phyloP scores from a whole-genome alignment of 1,140 invertebrate genomes.

The Heliconius eleuchia region DNA sequence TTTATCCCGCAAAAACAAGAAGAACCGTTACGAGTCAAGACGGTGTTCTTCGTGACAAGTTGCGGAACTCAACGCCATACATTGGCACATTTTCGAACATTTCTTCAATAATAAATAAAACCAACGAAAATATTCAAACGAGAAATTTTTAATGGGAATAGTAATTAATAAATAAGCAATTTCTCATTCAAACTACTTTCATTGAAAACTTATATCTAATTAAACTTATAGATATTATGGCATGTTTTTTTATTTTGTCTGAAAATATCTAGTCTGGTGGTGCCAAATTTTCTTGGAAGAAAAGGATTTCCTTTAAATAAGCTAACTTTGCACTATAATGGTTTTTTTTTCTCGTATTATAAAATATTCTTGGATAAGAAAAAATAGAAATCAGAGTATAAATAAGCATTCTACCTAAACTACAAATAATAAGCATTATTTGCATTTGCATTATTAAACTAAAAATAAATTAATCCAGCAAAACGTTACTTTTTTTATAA shows the following conservation, averaged over 20 bases:
- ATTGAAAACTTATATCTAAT: conserved; percentile 55
- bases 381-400: not conserved
- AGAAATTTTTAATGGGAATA: conserved; percentile 54
- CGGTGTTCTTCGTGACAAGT: no score
- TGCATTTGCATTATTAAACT: not conserved
- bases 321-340: no score
- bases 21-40: no score
- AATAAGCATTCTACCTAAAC: not conserved
- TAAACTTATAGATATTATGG: conserved; percentile 75
- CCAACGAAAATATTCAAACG: conserved; percentile 74
- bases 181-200: conserved; percentile 77
- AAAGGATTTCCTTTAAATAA: not conserved
- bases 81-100: conserved; percentile 37
- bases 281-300: not conserved
- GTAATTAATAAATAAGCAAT: conserved; percentile 50
- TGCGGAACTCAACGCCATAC: conserved; percentile 7
- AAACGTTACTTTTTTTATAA: conserved; percentile 16
- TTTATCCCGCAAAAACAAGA: no score
- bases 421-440: not conserved
- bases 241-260: conserved; percentile 47
- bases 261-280: not conserved
- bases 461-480: conserved; percentile 30
- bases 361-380: no score
- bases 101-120: conserved; percentile 20
- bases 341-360: no score